Evolutionary conservation across 2,888 invertebrate species (phyloP), one percentile per base, ranked within the genome.

Genomic region (Cosmia pyralina): DNA sequence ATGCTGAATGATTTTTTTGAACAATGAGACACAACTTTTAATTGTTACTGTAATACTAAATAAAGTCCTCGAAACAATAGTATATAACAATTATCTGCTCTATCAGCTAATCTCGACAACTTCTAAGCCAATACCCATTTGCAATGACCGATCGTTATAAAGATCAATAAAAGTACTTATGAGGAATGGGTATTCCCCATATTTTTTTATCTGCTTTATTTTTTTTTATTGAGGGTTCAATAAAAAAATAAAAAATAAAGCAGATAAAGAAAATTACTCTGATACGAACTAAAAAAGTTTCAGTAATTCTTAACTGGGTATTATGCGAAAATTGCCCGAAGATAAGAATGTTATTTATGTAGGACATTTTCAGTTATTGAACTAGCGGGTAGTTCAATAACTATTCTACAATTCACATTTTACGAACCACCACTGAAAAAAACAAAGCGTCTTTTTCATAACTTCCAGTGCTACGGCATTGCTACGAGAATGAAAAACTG

Each of bases 51-150:
- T n/a, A n/a, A n/a, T n/a, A n/a, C n/a, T n/a, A n/a, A n/a, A n/a
- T n/a, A 13, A 71, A 44, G 11, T 48, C 13, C n/a, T 48, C 15
- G 10, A n/a, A 55, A 34, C 28, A 62, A 60, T 66, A 38, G 38
- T 41, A 64, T 38, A n/a, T n/a, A 13, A 28, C 17, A 72, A 58
- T 68, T 74, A 52, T 46, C 28, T 79, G 13, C n/a, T 59, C 10
- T 63, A 52, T 46, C 75, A 55, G 38, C 28, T 55, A 22, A 64
- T 64, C 46, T 64, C 11, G 50, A 72, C 44, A 34, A 79, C 55
- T 46, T 44, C 22, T 48, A 64, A 55, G 50, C 1, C 8, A 28
- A 60, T 70, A 60, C n/a, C n/a, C n/a, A n/a, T n/a, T n/a, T n/a
- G n/a, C n/a, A n/a, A n/a, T n/a, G n/a, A n/a, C n/a, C n/a, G n/a